Conservation (phyloP, 2,888 invertebrate species). For the Drosophila sordidapex region DNA sequence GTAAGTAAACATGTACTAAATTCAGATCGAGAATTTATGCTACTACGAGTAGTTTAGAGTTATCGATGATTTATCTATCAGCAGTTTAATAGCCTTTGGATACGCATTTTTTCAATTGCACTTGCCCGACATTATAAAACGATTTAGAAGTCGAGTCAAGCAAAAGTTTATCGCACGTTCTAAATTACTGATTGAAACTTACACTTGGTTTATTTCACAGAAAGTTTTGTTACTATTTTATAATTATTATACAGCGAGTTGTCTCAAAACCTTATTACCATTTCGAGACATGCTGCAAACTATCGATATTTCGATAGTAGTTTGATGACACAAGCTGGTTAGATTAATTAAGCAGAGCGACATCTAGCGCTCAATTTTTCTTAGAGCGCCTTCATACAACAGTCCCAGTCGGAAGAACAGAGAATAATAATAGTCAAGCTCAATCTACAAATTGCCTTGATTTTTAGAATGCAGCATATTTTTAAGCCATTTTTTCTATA, state of each 20-base stretch:
- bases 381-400: background rate
- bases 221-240: conserved; percentile 21
- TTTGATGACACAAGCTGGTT: conserved; percentile 13
- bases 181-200: conserved; percentile 12
- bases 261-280: conserved; percentile 28
- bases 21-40: conserved; percentile 21
- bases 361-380: background rate
- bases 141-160: background rate
- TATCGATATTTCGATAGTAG: conserved; percentile 30
- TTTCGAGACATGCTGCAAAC: conserved; percentile 16
- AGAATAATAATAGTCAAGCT: background rate
- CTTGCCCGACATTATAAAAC: background rate
- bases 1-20: conserved; percentile 37
- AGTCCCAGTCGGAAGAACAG: conserved; percentile 15
- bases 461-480: background rate
- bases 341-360: conserved; percentile 2
- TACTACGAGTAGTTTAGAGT: conserved; percentile 25
- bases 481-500: background rate
- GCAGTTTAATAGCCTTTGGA: conserved; percentile 35
- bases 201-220: conserved; percentile 46
- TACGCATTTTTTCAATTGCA: conserved; percentile 12
- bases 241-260: conserved; percentile 21
- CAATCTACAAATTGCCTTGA: background rate
- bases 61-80: conserved; percentile 37
- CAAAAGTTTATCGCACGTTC: background rate